phyloP scores from a whole-genome alignment of 1,140 invertebrate genomes.

The Neodiprion virginianus region DNA sequence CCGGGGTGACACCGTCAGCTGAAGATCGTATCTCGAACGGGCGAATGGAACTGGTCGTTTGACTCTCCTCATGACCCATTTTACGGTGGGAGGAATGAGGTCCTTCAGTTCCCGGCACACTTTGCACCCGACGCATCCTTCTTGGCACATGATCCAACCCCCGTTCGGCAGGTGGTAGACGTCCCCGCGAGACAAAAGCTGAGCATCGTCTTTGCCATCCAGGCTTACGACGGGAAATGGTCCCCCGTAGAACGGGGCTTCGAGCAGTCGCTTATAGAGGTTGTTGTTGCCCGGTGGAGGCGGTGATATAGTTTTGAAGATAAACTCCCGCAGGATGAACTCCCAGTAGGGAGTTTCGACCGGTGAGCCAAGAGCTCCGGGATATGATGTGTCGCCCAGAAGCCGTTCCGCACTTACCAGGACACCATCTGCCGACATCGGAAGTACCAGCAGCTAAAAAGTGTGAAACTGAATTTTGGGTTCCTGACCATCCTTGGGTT shows the following conservation, averaged over 20 bases:
- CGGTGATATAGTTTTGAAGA: slow-evolving; percentile 46
- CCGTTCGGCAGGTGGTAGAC: slow-evolving; percentile 36
- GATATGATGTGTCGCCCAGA: background rate
- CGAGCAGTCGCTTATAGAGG: slow-evolving; percentile 39
- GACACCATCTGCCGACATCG: background rate
- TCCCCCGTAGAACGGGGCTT: slow-evolving; percentile 44
- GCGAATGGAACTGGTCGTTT: slow-evolving; percentile 19
- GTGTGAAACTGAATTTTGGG: background rate
- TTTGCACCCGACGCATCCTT: slow-evolving; percentile 44
- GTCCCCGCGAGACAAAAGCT: slow-evolving; percentile 39
- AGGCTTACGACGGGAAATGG: slow-evolving; percentile 20
- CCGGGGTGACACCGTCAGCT: slow-evolving; percentile 38
- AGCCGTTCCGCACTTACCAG: background rate
- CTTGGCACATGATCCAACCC: slow-evolving; percentile 49
- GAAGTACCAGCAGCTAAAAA: background rate
- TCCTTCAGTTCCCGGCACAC: slow-evolving; percentile 28
- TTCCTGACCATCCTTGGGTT: background rate
- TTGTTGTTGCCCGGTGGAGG: slow-evolving; percentile 27
- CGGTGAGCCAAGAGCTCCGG: slow-evolving; percentile 6
- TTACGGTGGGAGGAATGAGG: slow-evolving; percentile 21
- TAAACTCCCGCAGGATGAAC: slow-evolving; percentile 35
- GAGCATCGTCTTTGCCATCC: slow-evolving; percentile 17
- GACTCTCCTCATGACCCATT: slow-evolving; percentile 36
- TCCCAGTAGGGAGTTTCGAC: slow-evolving; percentile 24
- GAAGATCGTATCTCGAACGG: slow-evolving; percentile 33